Evolutionary conservation across 1,140 invertebrate species (phyloP).

Genomic region (Thaumetopoea pityocampa): DNA sequence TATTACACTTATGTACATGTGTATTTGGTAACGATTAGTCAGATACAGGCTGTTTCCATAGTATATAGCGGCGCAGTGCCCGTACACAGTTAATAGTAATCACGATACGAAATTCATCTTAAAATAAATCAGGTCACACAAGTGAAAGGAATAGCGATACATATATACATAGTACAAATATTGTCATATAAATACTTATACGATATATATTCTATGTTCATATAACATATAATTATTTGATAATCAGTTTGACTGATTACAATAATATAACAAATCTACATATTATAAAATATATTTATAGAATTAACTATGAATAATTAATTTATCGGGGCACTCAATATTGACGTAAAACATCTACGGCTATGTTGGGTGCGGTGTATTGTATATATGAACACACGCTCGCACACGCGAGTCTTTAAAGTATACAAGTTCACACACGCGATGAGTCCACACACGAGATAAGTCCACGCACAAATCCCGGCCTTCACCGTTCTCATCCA

Average conservation of each 20-base stretch:
- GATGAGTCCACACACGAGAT: too few relatives aligned
- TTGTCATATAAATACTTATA: slow-evolving; percentile 31
- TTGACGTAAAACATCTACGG: slow-evolving; percentile 46
- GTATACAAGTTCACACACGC: slow-evolving; percentile 10
- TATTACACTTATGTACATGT: slow-evolving; percentile 36
- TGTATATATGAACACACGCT: slow-evolving; percentile 22
- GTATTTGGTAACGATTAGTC: slow-evolving; percentile 59
- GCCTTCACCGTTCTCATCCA: too few relatives aligned
- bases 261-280: slow-evolving; percentile 28
- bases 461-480: too few relatives aligned
- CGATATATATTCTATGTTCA: slow-evolving; percentile 33
- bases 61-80: slow-evolving; percentile 23
- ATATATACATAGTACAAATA: slow-evolving; percentile 41
- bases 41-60: slow-evolving; percentile 38
- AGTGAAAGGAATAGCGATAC: too few relatives aligned
- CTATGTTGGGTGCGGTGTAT: slow-evolving; percentile 23
- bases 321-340: slow-evolving; percentile 34
- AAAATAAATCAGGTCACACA: slow-evolving; percentile 73
- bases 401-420: slow-evolving; percentile 20
- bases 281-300: slow-evolving; percentile 28
- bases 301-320: slow-evolving; percentile 32
- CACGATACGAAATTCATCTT: slow-evolving; percentile 52
- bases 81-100: slow-evolving; percentile 35
- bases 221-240: slow-evolving; percentile 25
- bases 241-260: slow-evolving; percentile 31